A percentile compares a stretch with the other conserved stretches of the same genome.
Evolutionary conservation across 2,888 invertebrate genomes (phyloP).

Genomic region (Pandemis heparana): DNA sequence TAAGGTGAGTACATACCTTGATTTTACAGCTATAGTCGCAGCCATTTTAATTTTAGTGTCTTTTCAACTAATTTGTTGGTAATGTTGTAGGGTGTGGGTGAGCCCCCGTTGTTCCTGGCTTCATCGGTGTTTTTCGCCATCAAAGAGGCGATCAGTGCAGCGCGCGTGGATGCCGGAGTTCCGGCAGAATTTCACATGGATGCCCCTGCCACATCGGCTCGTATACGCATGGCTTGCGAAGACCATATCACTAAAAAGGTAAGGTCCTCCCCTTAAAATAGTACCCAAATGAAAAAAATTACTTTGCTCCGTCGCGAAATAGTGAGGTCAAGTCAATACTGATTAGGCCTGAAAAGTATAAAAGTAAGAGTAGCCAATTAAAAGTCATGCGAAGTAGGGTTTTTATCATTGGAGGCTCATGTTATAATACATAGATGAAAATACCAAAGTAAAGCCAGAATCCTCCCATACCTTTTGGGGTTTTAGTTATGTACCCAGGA

Average conservation of each 20-base stretch:
- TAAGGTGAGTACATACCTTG: constrained; percentile 87
- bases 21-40: neutral
- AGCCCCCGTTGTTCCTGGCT: constrained; percentile 97
- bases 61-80: neutral
- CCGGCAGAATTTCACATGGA: constrained; percentile 87
- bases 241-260: constrained; percentile 94
- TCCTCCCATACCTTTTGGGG: too few relatives aligned
- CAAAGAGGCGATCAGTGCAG: constrained; percentile 93
- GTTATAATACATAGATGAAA: too few relatives aligned
- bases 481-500: too few relatives aligned
- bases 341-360: too few relatives aligned
- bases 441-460: too few relatives aligned
- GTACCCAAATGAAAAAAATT: too few relatives aligned
- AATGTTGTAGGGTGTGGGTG: constrained; percentile 93
- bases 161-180: constrained; percentile 89
- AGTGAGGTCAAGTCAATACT: too few relatives aligned
- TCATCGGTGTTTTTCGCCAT: constrained; percentile 95
- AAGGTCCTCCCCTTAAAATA: constrained; percentile 44
- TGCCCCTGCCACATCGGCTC: constrained; percentile 95
- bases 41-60: neutral
- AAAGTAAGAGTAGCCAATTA: too few relatives aligned
- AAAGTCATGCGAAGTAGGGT: too few relatives aligned
- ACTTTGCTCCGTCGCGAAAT: too few relatives aligned
- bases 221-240: constrained; percentile 95
- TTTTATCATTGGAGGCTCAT: too few relatives aligned